phyloP scores from a whole-genome alignment of 2,888 invertebrate species.

The Asteroscopus sphinx region DNA sequence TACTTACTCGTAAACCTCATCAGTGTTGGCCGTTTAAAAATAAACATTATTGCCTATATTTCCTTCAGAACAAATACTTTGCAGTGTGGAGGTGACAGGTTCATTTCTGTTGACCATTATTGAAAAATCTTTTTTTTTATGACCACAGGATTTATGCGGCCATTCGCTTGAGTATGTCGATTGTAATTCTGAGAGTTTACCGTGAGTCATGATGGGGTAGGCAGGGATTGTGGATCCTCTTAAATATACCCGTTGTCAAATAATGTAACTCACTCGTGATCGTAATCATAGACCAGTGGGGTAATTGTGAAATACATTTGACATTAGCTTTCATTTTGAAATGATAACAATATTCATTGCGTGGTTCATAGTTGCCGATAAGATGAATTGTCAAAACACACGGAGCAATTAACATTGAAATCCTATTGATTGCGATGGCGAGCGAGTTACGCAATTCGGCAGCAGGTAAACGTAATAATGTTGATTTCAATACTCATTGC shows the following conservation, averaged over 20 bases:
- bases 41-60: constrained; percentile 60
- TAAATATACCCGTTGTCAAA: no score
- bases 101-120: constrained; percentile 47
- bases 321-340: no score
- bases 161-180: constrained; percentile 6
- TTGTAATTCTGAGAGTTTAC: constrained; percentile 28
- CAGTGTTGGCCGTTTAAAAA: constrained; percentile 48
- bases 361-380: no score
- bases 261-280: no score
- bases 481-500: neutral
- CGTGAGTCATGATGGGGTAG: constrained; percentile 19
- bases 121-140: constrained; percentile 39
- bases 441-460: no score
- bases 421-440: no score
- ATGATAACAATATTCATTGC: no score
- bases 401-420: no score
- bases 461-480: no score
- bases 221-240: neutral
- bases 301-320: no score
- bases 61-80: constrained; percentile 46
- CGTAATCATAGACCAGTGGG: no score
- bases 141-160: constrained; percentile 40
- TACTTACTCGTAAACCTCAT: constrained; percentile 42
- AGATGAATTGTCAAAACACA: no score
- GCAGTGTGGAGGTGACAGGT: constrained; percentile 47